Base-by-base conservation (phyloP, 2,113 vertebrate species). In the Alligator mississippiensis region DNA sequence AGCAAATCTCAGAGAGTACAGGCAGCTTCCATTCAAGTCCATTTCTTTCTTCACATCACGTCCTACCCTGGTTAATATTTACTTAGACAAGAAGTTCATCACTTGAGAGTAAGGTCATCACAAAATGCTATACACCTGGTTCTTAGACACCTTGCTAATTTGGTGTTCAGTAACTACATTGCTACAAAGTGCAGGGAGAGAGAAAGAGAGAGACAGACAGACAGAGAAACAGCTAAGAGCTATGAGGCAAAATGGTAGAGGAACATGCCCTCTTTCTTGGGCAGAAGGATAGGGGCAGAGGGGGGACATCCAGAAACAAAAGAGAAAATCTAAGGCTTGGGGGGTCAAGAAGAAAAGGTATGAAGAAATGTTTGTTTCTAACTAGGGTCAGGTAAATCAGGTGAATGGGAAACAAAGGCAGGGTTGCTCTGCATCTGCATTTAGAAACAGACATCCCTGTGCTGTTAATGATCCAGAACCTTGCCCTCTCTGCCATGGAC, bases 401-500 rank as follows among this genome's bases (percentile, higher is more conserved):
- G 75, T 19, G 91, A 94, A 86, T 12, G 54, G 85, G 87, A 47
- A 78, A 64, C 89, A 92, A 28, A 30, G 60, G 77, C 59, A 62
- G 89, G 90, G 89, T 82, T 72, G 70, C 24, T 78, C 87, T 87
- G 70, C 66, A 89, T 78, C 87, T 89, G 70, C 72, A 89, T 80
- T 92, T 94, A 90, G 87, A 82, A 87, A 95, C 77, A 38, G 89
- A 89, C 92, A 89, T 90, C 89, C 82, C n/a, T 47, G 47, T 89
- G 55, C 15, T 38, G 80, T 27, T 80, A 85, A 77, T 9, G 10
- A 93, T 9, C 21, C 27, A 77, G 85, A 89, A 59, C 59, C n/a
- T 74, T 93, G 30, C 21, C 64, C 75, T 92, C 55, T 82, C 92
- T 94, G 95, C 82, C 80, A 82, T 2, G 11, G 89, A 55, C 80